These are phyloP conservation scores for Mionectes olivaceus DNA, from an alignment of 2,797 vertebrate genomes.

Conservation along the genomic window DNA sequence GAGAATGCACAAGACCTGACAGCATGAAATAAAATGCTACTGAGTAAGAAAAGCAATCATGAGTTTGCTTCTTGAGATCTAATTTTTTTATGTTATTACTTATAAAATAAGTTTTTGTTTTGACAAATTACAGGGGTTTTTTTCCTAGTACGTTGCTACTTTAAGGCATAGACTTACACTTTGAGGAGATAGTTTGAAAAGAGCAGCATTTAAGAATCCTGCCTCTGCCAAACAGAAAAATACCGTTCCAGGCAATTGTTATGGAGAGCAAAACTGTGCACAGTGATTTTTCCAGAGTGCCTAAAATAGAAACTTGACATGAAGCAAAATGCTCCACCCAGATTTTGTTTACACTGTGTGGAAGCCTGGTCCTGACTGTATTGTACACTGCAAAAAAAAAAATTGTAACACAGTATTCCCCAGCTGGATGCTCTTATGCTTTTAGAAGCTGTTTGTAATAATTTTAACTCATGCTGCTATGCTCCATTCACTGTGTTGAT, in stretches of 20 bases:
- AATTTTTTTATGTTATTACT: not conserved
- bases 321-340: not conserved
- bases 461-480: not conserved
- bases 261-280: not conserved
- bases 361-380: not conserved
- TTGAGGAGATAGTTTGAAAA: not conserved
- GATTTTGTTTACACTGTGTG: not conserved
- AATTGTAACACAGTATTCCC: not conserved
- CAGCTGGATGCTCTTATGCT: not conserved
- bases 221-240: not conserved
- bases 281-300: constrained; percentile 7
- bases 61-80: not conserved
- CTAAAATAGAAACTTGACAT: not conserved
- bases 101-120: not conserved
- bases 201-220: not conserved
- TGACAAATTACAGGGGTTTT: not conserved
- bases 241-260: not conserved
- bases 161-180: not conserved
- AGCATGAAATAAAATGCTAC: not conserved
- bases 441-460: not conserved
- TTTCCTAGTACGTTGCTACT: not conserved
- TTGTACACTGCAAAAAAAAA: not conserved
- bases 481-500: not conserved
- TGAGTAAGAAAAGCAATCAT: not conserved
- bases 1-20: not conserved